Percentiles rank a stretch among this genome's conserved stretches.
These are phyloP conservation scores for Xenopus petersii DNA, from an alignment of 2,797 vertebrate genomes.

Conservation along the genomic window DNA sequence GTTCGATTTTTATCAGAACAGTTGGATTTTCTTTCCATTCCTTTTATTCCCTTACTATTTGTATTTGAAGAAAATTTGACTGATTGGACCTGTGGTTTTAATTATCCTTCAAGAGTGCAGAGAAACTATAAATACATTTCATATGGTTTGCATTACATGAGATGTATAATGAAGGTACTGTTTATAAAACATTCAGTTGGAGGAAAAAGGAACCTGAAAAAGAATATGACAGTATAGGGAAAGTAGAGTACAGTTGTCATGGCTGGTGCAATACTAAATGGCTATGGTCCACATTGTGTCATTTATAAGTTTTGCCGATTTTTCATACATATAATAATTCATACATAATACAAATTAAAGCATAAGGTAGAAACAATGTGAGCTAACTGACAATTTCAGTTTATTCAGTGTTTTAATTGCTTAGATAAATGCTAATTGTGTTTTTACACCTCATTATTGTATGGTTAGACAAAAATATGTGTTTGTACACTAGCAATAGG, in stretches of 20 bases:
- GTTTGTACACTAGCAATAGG: too few relatives aligned
- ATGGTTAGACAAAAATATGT: too few relatives aligned
- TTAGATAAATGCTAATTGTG: too few relatives aligned
- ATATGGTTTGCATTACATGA: slow-evolving; percentile 68
- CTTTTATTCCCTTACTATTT: slow-evolving; percentile 88
- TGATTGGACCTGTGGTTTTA: slow-evolving; percentile 89
- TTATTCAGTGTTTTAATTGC: too few relatives aligned
- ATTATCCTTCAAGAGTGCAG: slow-evolving; percentile 82
- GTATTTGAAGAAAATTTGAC: slow-evolving; percentile 91
- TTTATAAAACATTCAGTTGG: slow-evolving; percentile 63
- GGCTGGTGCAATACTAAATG: not conserved
- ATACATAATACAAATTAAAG: too few relatives aligned
- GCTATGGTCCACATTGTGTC: not conserved
- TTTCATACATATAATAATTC: too few relatives aligned
- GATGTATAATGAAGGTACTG: slow-evolving; percentile 52
- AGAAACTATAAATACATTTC: slow-evolving; percentile 77
- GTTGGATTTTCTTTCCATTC: slow-evolving; percentile 58
- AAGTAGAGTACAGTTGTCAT: not conserved
- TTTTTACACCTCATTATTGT: too few relatives aligned
- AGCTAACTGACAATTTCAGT: too few relatives aligned
- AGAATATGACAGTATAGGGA: not conserved
- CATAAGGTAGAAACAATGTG: too few relatives aligned
- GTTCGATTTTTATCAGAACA: slow-evolving; percentile 5
- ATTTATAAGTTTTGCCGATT: too few relatives aligned
- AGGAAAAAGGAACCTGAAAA: not conserved